Conservation (phyloP, 2,888 invertebrate species). For the Cancer borealis region DNA sequence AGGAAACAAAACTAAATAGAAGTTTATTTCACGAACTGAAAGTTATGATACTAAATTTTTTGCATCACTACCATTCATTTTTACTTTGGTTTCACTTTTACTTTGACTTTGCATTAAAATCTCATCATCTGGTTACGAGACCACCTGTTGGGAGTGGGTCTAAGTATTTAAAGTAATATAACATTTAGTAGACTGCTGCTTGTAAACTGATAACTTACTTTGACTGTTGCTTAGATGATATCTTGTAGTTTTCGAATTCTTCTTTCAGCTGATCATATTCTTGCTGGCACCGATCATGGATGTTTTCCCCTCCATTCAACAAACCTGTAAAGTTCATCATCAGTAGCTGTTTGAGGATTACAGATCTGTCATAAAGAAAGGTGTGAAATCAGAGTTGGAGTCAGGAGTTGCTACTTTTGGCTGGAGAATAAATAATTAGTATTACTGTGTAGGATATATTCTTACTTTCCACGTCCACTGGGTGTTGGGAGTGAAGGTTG, state of each 20-base stretch:
- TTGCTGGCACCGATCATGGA: conserved; percentile 82
- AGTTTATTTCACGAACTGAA: not conserved
- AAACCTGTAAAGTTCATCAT: conserved; percentile 48
- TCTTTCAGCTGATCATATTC: conserved; percentile 84
- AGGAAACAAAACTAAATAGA: not conserved
- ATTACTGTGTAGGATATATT: not conserved
- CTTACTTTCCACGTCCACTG: conserved; percentile 70
- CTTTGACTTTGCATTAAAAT: not conserved
- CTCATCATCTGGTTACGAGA: too few species aligned
- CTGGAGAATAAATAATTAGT: not conserved
- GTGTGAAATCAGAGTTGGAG: too few species aligned
- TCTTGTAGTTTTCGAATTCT: conserved; percentile 86
- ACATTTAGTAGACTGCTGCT: not conserved
- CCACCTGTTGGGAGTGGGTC: too few species aligned
- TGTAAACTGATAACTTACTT: conserved; percentile 56
- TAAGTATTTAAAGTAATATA: not conserved
- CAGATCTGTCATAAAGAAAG: not conserved
- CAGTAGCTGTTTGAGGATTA: not conserved
- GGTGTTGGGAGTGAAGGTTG: conserved; percentile 59
- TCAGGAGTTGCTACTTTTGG: too few species aligned
- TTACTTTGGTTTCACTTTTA: too few species aligned
- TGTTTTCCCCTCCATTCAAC: conserved; percentile 65
- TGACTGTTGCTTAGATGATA: conserved; percentile 79
- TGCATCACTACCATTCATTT: too few species aligned
- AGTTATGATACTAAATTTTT: too few species aligned